phyloP scores from a whole-genome alignment of 2,113 vertebrate genomes.

The Dicentrarchus labrax region DNA sequence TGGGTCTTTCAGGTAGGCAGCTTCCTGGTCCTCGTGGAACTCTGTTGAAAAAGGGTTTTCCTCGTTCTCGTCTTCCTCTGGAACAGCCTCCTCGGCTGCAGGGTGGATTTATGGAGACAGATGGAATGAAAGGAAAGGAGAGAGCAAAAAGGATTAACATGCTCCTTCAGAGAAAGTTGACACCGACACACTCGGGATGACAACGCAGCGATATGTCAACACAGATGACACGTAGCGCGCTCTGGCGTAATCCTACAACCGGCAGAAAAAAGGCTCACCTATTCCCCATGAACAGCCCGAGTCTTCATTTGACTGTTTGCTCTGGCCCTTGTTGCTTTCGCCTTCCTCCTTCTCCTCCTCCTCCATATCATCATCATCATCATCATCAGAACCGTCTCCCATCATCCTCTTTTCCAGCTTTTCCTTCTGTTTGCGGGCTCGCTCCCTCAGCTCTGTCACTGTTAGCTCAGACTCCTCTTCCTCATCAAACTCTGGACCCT shows the following conservation, averaged over 20 bases:
- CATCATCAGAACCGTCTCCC: slow-evolving; percentile 93
- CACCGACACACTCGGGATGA: background rate
- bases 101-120: background rate
- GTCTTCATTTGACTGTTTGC: slow-evolving; percentile 82
- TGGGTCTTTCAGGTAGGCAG: slow-evolving; percentile 96
- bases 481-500: slow-evolving; percentile 95
- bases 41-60: slow-evolving; percentile 97
- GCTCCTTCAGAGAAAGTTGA: background rate
- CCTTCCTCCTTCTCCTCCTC: slow-evolving; percentile 70
- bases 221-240: background rate
- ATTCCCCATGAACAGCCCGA: slow-evolving; percentile 96
- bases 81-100: slow-evolving; percentile 89
- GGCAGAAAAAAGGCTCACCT: slow-evolving; percentile 82
- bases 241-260: background rate
- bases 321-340: slow-evolving; percentile 26
- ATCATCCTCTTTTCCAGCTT: slow-evolving; percentile 93
- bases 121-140: background rate
- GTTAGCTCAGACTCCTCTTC: slow-evolving; percentile 94
- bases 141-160: background rate
- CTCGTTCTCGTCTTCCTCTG: slow-evolving; percentile 94
- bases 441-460: slow-evolving; percentile 91
- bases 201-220: background rate
- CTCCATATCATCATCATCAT: slow-evolving; percentile 70
- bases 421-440: slow-evolving; percentile 87
- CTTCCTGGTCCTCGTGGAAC: slow-evolving; percentile 96